Evolutionary conservation across 2,888 invertebrate species (phyloP).

Genomic region (Sarcophaga carnaria): DNA sequence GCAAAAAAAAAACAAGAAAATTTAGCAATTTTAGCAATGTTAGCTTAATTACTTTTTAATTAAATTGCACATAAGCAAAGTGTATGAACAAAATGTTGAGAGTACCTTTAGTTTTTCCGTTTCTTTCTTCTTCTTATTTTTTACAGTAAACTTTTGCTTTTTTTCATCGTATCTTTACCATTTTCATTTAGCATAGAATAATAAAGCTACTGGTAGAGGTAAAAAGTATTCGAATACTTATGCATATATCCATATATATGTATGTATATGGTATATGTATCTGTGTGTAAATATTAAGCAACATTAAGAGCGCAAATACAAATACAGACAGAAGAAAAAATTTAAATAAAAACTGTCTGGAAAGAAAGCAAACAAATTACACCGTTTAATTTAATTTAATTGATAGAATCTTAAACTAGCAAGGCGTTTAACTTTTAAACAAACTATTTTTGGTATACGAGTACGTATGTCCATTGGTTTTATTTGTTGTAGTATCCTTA

Average conservation of each 20-base stretch:
- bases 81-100: constrained; percentile 6
- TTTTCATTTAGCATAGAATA: constrained; percentile 11
- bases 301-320: background rate
- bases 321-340: background rate
- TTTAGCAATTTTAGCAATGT: constrained; percentile 51
- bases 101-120: constrained; percentile 9
- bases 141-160: background rate
- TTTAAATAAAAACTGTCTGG: background rate
- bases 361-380: background rate
- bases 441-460: too few relatives aligned
- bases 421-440: too few relatives aligned
- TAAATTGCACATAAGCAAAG: constrained; percentile 49
- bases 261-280: background rate
- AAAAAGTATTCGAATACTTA: background rate
- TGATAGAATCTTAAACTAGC: too few relatives aligned
- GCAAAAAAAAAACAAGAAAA: constrained; percentile 35
- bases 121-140: background rate
- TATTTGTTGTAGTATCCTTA: too few relatives aligned
- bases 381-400: background rate
- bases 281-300: background rate
- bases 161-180: background rate
- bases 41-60: constrained; percentile 66
- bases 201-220: background rate
- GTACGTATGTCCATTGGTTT: too few relatives aligned
- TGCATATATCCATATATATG: background rate